phyloP scores from a whole-genome alignment of 2,888 invertebrate genomes.

The Drosophila tripunctata region DNA sequence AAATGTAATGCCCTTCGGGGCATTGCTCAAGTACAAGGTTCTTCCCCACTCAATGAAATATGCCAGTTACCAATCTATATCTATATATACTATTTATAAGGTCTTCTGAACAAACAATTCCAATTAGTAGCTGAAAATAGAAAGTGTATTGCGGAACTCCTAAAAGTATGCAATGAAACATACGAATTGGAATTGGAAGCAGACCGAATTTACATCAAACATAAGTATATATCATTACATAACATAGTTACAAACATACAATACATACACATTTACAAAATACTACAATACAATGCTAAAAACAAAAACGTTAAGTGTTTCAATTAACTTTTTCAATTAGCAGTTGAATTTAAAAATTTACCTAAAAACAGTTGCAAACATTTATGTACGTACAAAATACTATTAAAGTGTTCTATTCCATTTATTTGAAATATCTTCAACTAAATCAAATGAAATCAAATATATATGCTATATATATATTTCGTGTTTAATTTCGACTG shows the following conservation, averaged over 20 bases:
- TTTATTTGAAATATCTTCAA: conserved; percentile 56
- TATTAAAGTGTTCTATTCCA: conserved; percentile 49
- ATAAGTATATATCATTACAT: too few species aligned
- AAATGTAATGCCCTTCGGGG: conserved; percentile 2
- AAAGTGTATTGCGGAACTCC: too few species aligned
- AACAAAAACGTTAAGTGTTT: conserved; percentile 53
- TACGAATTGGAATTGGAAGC: background rate
- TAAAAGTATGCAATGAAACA: background rate
- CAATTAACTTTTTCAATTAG: conserved; percentile 55
- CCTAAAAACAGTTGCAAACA: conserved; percentile 32
- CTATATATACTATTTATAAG: conserved; percentile 13
- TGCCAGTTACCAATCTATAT: conserved; percentile 33
- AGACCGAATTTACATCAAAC: conserved; percentile 15
- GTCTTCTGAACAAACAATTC: conserved; percentile 19
- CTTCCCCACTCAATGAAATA: conserved; percentile 63
- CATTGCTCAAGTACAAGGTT: conserved; percentile 59
- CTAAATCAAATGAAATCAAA: conserved; percentile 40
- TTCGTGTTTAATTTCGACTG: conserved; percentile 68
- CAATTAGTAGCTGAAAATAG: too few species aligned
- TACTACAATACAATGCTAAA: conserved; percentile 38
- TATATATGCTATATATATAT: conserved; percentile 38
- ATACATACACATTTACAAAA: conserved; percentile 23
- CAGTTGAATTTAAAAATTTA: conserved; percentile 52
- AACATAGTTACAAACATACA: conserved; percentile 14
- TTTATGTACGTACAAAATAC: conserved; percentile 39